phyloP scores from a whole-genome alignment of 2,797 vertebrate species.

The Cygnus olor region DNA sequence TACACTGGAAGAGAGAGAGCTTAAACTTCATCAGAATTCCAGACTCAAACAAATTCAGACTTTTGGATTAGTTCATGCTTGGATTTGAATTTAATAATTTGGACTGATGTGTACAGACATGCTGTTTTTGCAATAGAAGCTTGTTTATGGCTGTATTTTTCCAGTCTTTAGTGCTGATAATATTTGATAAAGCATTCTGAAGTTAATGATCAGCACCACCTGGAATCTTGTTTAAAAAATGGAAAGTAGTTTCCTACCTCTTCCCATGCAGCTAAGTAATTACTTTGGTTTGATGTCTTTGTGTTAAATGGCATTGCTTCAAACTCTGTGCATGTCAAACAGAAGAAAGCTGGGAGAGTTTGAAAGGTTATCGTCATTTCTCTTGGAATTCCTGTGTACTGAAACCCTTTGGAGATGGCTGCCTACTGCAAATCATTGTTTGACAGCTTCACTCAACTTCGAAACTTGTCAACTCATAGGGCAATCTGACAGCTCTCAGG shows the following conservation, averaged over 20 bases:
- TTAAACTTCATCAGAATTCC: neutral
- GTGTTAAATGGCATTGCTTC: constrained; percentile 73
- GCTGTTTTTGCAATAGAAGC: neutral
- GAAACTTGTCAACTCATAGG: constrained; percentile 55
- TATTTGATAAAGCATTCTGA: constrained; percentile 32
- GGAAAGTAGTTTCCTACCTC: constrained; percentile 42
- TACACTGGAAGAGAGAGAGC: neutral
- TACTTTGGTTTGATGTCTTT: constrained; percentile 39
- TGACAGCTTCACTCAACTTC: constrained; percentile 80
- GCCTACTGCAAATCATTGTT: constrained; percentile 75
- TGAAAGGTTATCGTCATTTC: constrained; percentile 76
- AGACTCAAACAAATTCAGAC: neutral
- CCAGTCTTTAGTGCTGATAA: neutral
- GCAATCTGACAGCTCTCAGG: constrained; percentile 79
- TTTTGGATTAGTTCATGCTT: neutral
- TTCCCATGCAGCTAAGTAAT: constrained; percentile 57
- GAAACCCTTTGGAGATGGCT: constrained; percentile 69
- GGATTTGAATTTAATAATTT: constrained; percentile 12
- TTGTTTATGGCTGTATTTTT: constrained; percentile 5
- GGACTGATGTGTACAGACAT: neutral
- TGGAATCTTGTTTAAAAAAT: constrained; percentile 48
- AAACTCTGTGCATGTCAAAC: constrained; percentile 65
- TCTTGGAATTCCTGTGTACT: constrained; percentile 72
- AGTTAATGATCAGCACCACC: constrained; percentile 40
- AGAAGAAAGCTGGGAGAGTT: constrained; percentile 57